Evolutionary conservation across 2,113 vertebrate genomes (phyloP).

Genomic region (Trochalopteron elliotii): DNA sequence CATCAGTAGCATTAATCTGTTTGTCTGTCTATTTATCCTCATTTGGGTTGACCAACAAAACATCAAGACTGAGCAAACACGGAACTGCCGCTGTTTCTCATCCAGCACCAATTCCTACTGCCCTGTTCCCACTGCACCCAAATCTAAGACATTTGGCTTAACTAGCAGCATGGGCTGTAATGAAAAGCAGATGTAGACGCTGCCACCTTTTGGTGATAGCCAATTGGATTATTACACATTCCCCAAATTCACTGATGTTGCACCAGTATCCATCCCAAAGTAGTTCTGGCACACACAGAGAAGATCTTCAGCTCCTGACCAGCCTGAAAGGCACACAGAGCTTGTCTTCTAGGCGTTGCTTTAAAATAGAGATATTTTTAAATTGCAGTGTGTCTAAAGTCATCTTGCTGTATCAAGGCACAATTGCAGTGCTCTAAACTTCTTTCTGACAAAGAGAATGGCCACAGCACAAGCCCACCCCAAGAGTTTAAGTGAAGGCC

Average conservation of each 20-base stretch:
- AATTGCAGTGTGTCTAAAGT: neutral
- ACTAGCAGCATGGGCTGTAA: neutral
- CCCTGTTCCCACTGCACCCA: neutral
- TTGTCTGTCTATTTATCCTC: slow-evolving; percentile 22
- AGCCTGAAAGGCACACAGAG: neutral
- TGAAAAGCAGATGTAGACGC: slow-evolving; percentile 37
- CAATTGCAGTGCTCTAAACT: neutral
- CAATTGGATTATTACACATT: neutral
- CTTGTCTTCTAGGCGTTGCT: neutral
- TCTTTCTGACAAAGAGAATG: neutral
- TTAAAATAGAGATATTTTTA: neutral
- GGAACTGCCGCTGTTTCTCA: neutral
- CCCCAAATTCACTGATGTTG: neutral
- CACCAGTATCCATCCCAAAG: neutral
- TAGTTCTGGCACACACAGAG: neutral
- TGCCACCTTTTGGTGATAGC: slow-evolving; percentile 55
- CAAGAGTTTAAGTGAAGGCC: neutral
- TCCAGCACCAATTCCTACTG: neutral
- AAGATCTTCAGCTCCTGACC: neutral
- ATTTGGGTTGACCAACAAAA: neutral
- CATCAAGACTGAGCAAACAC: neutral
- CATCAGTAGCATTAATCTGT: neutral
- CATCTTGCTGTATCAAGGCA: neutral
- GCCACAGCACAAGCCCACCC: neutral
- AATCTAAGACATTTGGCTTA: neutral